Evolutionary conservation across 2,113 vertebrate species (phyloP).

Genomic region (Capreolus pygargus): DNA sequence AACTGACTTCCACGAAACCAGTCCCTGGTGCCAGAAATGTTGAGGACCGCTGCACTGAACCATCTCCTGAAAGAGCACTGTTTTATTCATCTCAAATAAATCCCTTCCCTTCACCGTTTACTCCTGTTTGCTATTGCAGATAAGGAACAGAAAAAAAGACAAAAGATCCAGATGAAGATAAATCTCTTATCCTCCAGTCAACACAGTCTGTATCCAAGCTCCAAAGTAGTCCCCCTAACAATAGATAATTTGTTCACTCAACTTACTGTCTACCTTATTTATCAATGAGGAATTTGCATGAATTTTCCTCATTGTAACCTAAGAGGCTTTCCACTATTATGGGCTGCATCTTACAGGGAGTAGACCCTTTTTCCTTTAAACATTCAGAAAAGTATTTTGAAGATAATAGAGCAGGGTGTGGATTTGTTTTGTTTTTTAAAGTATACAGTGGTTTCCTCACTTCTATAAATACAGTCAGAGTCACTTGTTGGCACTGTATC

Average conservation of each 20-base stretch:
- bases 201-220: neutral
- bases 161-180: neutral
- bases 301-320: neutral
- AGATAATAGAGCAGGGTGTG: neutral
- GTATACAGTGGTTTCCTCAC: neutral
- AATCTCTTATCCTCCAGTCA: neutral
- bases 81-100: neutral
- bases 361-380: neutral
- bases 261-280: neutral
- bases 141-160: neutral
- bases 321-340: neutral
- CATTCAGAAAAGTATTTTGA: neutral
- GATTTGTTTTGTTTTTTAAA: slow-evolving; percentile 29
- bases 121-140: neutral
- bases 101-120: neutral
- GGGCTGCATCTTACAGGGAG: neutral
- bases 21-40: neutral
- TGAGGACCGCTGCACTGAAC: neutral
- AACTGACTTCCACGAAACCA: neutral
- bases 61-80: neutral
- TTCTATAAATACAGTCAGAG: neutral
- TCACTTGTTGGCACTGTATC: slow-evolving; percentile 21
- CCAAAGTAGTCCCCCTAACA: neutral
- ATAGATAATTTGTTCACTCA: neutral
- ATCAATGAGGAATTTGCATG: neutral